Evolutionary conservation across 2,888 invertebrate genomes (phyloP), one percentile per base, ranked within the genome.

Genomic region (Morpho achilles): DNA sequence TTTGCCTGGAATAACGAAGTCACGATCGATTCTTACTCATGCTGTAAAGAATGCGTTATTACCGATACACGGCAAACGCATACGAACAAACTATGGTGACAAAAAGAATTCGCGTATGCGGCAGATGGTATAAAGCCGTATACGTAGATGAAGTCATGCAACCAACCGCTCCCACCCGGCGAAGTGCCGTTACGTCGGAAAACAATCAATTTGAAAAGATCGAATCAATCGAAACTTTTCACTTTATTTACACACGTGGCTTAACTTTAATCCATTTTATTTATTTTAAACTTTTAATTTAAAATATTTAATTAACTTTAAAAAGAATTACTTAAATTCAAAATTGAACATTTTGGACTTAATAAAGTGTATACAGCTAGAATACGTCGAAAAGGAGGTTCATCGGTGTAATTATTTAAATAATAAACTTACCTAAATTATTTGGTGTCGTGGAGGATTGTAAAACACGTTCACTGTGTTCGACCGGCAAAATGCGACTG

Each of bases 401-500:
- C 32, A 5, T 5, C 5, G n/a, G 8, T 43, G 43, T 43, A 43
- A 43, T 43, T 50, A 48, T 51, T 44, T 63, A 64, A 71, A 72
- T 67, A 47, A 64, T 64, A 60, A 62, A 82, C 86, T 84, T 74
- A 87, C 85, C 80, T 79, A 78, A 72, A 63, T 73, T 71, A 66
- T 74, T 75, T 77, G 75, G 74, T 73, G 76, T 71, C 69, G 68
- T 54, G 65, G 72, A 67, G 62, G 69, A 64, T 66, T 68, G 65
- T 66, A 60, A 62, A 66, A 64, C 60, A 67, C 81, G 85, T 80
- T 75, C 82, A 82, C 83, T 72, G 66, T 69, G 69, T 65, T 67
- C 74, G 76, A 73, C 72, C 75, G 80, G 77, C 77, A 76, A 77
- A 77, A 75, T 68, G 74, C 81, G 80, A 87, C 87, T 87, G 83